These are phyloP conservation scores for Carabus problematicus DNA, from an alignment of 2,888 invertebrate species.

Conservation along the genomic window DNA sequence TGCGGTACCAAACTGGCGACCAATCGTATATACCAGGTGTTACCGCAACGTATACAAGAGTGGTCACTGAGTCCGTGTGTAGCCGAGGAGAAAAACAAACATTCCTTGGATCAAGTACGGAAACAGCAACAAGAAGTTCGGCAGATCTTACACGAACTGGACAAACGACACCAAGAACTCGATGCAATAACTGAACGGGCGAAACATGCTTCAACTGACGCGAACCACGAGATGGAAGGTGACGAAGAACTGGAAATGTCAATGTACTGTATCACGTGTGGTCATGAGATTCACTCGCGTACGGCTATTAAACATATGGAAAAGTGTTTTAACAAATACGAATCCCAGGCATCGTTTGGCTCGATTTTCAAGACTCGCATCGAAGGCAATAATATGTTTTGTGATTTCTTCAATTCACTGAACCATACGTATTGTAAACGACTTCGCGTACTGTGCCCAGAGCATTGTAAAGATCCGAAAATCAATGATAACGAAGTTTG, in stretches of 20 bases:
- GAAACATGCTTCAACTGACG: slow-evolving; percentile 73
- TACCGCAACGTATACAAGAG: slow-evolving; percentile 79
- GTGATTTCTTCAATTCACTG: slow-evolving; percentile 90
- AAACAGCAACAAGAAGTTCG: slow-evolving; percentile 81
- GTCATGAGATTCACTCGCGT: slow-evolving; percentile 91
- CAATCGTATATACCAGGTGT: slow-evolving; percentile 80
- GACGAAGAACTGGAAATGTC: slow-evolving; percentile 76
- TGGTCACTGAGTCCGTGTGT: slow-evolving; percentile 88
- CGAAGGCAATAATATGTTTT: slow-evolving; percentile 96
- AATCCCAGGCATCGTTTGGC: slow-evolving; percentile 96
- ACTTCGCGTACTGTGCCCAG: slow-evolving; percentile 93
- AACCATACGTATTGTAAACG: slow-evolving; percentile 95
- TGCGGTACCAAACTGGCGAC: slow-evolving; percentile 91
- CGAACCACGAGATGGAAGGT: slow-evolving; percentile 67
- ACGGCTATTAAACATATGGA: slow-evolving; percentile 97
- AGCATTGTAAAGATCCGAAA: slow-evolving; percentile 94
- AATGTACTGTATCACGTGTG: slow-evolving; percentile 96
- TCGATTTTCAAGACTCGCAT: slow-evolving; percentile 93
- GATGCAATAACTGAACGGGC: slow-evolving; percentile 83
- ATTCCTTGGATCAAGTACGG: slow-evolving; percentile 61
- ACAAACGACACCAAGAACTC: slow-evolving; percentile 77
- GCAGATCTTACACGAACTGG: slow-evolving; percentile 79
- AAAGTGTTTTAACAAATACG: slow-evolving; percentile 97
- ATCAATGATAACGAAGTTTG: slow-evolving; percentile 89
- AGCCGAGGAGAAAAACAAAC: slow-evolving; percentile 79